phyloP scores from a whole-genome alignment of 2,888 invertebrate genomes.

The Encarsia formosa region DNA sequence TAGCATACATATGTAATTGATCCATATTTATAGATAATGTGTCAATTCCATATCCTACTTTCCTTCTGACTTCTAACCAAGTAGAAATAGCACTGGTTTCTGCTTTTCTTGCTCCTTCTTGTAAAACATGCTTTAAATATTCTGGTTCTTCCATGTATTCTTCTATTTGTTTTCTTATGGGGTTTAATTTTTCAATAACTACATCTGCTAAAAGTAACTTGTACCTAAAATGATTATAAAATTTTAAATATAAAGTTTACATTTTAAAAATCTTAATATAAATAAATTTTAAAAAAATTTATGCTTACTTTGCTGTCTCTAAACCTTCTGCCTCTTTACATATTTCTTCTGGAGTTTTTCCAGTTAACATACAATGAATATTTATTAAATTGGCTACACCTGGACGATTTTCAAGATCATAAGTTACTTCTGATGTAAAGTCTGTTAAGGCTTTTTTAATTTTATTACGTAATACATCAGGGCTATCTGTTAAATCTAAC shows the following conservation, averaged over 20 bases:
- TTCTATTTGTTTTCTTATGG: constrained; percentile 63
- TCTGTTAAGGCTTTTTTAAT: constrained; percentile 90
- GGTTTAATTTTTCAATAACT: constrained; percentile 65
- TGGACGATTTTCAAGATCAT: constrained; percentile 71
- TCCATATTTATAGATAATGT: constrained; percentile 22
- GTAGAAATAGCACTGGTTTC: constrained; percentile 59
- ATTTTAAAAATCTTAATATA: constrained; percentile 1
- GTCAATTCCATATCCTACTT: constrained; percentile 55
- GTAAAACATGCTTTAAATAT: constrained; percentile 62
- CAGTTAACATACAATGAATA: constrained; percentile 74
- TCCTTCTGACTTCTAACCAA: constrained; percentile 61
- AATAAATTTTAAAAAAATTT: background rate
- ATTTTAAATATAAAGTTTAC: background rate
- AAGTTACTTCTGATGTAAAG: constrained; percentile 76
- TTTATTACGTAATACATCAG: constrained; percentile 66
- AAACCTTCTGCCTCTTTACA: constrained; percentile 62
- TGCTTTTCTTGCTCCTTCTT: constrained; percentile 64
- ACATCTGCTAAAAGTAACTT: constrained; percentile 70
- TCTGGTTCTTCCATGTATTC: constrained; percentile 59
- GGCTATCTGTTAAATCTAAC: constrained; percentile 74
- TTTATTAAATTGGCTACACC: constrained; percentile 87
- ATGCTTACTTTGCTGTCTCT: constrained; percentile 67
- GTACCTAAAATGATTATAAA: constrained; percentile 54
- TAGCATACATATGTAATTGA: constrained; percentile 16
- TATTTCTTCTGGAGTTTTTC: constrained; percentile 64